A percentile compares a stretch with the other conserved stretches of the same genome.
Conservation (phyloP, 2,888 invertebrate genomes). For the Dasysyrphus tricinctus region DNA sequence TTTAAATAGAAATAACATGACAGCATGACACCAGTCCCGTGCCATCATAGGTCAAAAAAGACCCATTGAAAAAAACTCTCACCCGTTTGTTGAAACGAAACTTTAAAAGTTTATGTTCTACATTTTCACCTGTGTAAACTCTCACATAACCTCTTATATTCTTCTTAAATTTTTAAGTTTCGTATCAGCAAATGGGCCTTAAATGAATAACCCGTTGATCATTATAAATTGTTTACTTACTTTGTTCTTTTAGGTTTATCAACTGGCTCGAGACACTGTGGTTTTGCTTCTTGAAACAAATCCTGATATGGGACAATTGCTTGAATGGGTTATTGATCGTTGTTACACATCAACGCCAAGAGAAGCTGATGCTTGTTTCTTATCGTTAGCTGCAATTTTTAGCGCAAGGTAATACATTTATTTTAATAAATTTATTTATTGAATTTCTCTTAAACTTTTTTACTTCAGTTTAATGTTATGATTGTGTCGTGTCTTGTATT, state of each 20-base stretch:
- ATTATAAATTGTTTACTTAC: constrained; percentile 17
- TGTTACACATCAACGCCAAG: constrained; percentile 96
- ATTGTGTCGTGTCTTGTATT: not conserved
- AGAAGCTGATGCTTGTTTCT: constrained; percentile 98
- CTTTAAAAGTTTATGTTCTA: no score
- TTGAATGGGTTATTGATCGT: constrained; percentile 99
- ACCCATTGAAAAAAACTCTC: no score
- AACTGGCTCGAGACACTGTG: constrained; percentile 96
- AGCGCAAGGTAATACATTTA: constrained; percentile 90
- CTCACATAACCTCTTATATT: no score
- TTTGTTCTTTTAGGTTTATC: constrained; percentile 89
- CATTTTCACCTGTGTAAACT: no score
- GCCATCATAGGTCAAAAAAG: no score
- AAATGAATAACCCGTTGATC: no score
- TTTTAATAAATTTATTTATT: not conserved
- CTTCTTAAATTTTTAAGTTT: no score
- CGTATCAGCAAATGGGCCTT: no score
- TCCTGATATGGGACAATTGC: constrained; percentile 93
- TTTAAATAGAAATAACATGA: no score
- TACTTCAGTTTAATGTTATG: not conserved
- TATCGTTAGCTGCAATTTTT: constrained; percentile 97
- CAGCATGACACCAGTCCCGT: no score
- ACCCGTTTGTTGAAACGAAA: no score
- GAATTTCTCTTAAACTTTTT: not conserved
- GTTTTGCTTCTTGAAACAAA: constrained; percentile 97